These are phyloP conservation scores for Agonopterix alstromeriana DNA, from an alignment of 2,888 invertebrate species.

Conservation along the genomic window DNA sequence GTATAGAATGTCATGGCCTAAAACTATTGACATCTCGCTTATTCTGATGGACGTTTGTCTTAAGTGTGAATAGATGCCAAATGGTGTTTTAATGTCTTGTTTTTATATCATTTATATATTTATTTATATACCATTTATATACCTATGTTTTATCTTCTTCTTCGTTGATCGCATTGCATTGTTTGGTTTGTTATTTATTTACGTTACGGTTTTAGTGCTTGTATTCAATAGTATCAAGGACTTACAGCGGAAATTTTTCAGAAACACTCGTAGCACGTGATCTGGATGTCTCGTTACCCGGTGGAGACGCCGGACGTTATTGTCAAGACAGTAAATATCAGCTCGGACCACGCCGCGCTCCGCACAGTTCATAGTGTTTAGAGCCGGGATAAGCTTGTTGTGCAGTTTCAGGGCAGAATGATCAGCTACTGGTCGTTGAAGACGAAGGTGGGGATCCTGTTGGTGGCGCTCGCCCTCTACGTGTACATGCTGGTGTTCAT, in stretches of 20 bases:
- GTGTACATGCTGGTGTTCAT: conserved; percentile 22
- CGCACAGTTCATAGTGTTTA: background rate
- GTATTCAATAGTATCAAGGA: background rate
- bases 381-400: background rate
- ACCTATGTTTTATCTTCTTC: too few relatives aligned
- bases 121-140: too few relatives aligned
- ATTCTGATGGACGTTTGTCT: too few relatives aligned
- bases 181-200: too few relatives aligned
- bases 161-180: too few relatives aligned
- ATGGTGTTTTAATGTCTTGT: too few relatives aligned
- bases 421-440: conserved; percentile 19
- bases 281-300: conserved; percentile 18
- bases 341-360: background rate
- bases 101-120: too few relatives aligned
- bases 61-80: too few relatives aligned
- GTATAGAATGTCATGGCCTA: too few relatives aligned
- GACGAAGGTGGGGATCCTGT: conserved; percentile 18
- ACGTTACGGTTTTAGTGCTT: too few relatives aligned
- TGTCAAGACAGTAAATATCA: conserved; percentile 23
- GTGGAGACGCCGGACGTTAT: conserved; percentile 25
- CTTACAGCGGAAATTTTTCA: too few relatives aligned
- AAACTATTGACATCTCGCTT: too few relatives aligned
- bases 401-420: conserved; percentile 13
- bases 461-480: conserved; percentile 22
- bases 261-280: background rate